Base-by-base conservation (phyloP, 2,888 invertebrate species). In the Mermis nigrescens region DNA sequence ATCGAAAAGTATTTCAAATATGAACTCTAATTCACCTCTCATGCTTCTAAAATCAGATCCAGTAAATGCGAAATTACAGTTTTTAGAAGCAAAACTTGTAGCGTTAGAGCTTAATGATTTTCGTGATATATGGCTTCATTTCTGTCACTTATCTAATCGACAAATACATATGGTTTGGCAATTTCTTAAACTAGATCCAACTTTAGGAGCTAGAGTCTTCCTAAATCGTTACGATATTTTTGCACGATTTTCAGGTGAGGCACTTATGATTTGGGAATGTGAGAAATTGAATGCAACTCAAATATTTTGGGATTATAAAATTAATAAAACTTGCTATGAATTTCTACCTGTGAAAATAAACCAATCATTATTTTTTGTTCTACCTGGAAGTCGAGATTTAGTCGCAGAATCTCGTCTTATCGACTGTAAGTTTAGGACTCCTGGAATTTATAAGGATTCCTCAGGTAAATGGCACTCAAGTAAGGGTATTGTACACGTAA, bases 271-370 rank as follows among this genome's bases (percentile, higher is more conserved):
- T 2, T 48, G 51, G 31, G 31, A 57, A 45, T 57, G 57, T 52
- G 7, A 27, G 3, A 7, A 28, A 19, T 2, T 52, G 2, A 19
- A 4, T 4, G 3, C 46, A 12, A 32, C 15, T 15, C 29, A 22
- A 2, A 52, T 52, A 2, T 57, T 52, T 26, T 57, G 57, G 57
- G 29, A 57, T 28, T 52, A 57, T 19, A 57, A 29, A 24, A 38
- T 57, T 31, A 46, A 57, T 57, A 24, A 29, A 2, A 57, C 29
- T 2, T 57, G 57, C 52, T 57, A 57, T 26, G 57, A 52, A 22
- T 46, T 26, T 22, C 28, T 54, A 19, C 54, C 54, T 19, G 29
- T 28, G 22, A 48, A n/a, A n/a, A 22, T 48, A n/a, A 22, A 48
- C 22, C 19, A 24, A n/a, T n/a, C 19, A 12, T 7, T 54, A 28